A percentile compares a stretch with the other conserved stretches of the same genome.
Evolutionary conservation across 2,888 invertebrate species (phyloP).

Genomic region (Hofmannophila pseudospretella): DNA sequence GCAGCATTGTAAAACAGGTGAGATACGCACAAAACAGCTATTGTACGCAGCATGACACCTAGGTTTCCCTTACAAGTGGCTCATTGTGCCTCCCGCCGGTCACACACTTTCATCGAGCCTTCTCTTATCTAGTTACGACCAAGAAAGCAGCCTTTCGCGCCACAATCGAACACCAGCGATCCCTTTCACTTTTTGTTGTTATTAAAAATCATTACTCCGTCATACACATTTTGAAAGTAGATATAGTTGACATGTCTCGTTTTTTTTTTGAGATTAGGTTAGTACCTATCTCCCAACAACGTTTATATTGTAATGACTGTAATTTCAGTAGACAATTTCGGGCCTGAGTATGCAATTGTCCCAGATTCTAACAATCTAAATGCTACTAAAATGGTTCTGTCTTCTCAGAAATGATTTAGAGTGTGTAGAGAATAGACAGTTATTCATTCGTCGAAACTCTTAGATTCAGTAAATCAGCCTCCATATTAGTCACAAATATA

Average conservation of each 20-base stretch:
- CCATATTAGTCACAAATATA: slow-evolving; percentile 66
- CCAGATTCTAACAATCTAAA: background rate
- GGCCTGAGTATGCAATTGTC: background rate
- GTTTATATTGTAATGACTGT: slow-evolving; percentile 7
- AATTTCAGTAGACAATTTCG: slow-evolving; percentile 4
- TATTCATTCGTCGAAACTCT: slow-evolving; percentile 40
- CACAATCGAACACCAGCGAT: slow-evolving; percentile 32
- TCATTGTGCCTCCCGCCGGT: slow-evolving; percentile 41
- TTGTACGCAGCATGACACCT: slow-evolving; percentile 20
- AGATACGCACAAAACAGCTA: slow-evolving; percentile 19
- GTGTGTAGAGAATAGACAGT: background rate
- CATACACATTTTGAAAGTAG: slow-evolving; percentile 47
- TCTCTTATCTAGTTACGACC: slow-evolving; percentile 61
- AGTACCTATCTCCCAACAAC: no score
- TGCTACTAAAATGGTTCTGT: background rate
- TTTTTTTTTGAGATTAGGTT: slow-evolving; percentile 12
- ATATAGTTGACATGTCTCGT: slow-evolving; percentile 15
- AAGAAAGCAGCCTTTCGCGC: slow-evolving; percentile 58
- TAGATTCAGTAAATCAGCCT: slow-evolving; percentile 31
- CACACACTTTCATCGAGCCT: slow-evolving; percentile 66
- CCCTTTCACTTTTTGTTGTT: slow-evolving; percentile 71
- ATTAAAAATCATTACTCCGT: slow-evolving; percentile 59
- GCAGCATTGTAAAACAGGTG: slow-evolving; percentile 11
- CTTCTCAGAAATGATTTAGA: background rate
- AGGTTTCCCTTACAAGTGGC: slow-evolving; percentile 50